These are phyloP conservation scores for Loriculus beryllinus DNA, from an alignment of 2,797 vertebrate species.

Conservation along the genomic window DNA sequence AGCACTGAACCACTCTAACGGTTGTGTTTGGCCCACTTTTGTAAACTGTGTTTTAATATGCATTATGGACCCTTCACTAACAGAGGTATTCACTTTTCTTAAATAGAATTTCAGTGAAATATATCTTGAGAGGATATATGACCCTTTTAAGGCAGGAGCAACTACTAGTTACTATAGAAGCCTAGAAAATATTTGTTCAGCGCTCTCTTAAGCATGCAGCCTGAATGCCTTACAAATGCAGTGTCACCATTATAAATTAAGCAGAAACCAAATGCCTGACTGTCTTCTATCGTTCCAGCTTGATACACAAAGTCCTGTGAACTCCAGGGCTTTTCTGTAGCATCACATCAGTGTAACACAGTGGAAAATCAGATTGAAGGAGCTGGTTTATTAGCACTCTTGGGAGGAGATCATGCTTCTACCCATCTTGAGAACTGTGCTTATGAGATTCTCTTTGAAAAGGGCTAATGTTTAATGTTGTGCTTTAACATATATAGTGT, in stretches of 20 bases:
- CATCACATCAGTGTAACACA: background rate
- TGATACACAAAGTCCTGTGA: background rate
- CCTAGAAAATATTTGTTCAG: slow-evolving; percentile 58
- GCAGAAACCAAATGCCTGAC: background rate
- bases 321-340: background rate
- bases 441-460: background rate
- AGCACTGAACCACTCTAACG: background rate
- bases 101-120: slow-evolving; percentile 43
- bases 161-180: slow-evolving; percentile 56
- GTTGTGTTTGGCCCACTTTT: background rate
- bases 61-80: background rate
- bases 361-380: background rate
- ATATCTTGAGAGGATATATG: slow-evolving; percentile 3
- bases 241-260: slow-evolving; percentile 33
- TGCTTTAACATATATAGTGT: background rate
- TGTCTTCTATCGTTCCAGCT: background rate
- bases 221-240: background rate
- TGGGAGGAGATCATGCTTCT: background rate
- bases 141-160: slow-evolving; percentile 23
- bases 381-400: background rate
- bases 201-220: slow-evolving; percentile 29
- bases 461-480: background rate
- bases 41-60: slow-evolving; percentile 2
- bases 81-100: slow-evolving; percentile 17
- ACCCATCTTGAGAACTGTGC: background rate